Evolutionary conservation across 2,113 vertebrate genomes (phyloP), one percentile per base, ranked within the genome.

Genomic region (Meles meles): DNA sequence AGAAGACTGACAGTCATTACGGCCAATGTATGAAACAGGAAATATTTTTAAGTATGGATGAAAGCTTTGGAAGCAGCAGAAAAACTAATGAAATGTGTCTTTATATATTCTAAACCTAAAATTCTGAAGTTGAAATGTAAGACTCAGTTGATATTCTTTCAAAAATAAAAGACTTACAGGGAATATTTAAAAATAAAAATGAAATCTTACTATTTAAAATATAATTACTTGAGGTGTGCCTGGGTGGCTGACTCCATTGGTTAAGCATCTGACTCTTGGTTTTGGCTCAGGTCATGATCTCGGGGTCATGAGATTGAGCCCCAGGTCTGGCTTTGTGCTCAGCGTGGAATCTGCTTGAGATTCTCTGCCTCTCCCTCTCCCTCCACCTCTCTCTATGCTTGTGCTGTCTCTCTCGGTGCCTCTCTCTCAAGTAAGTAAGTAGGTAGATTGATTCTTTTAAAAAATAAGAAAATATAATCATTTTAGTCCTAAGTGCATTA

Each of bases 181-280:
- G 39, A 95, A 10, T 83, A 47, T 87, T 97, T 96, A 88, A 88
- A 97, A 94, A 71, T 89, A 90, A 67, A 92, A 90, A 15, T 92
- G 47, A 71, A 74, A 93, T 76, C 17, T 86, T 82, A 83, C 37
- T 27, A 57, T 77, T 94, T 98, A 92, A 96, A 91, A 89, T 90
- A 83, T 63, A 95, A 84, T 90, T 59, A 23, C 79, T 95, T 93
- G 84, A 96, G 39, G 52, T 34, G 17, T n/a, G 17, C 17, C 67
- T 69, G 67, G 17, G 34, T 37, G 67, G 67, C 34, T n/a, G 7
- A 8, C 67, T 69, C 34, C 17, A n/a, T 37, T 4, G 4, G 67
- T 37, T 69, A 20, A 69, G 67, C 67, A n/a, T 69, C 34, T 20
- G 67, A 69, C 67, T n/a, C 34, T 69, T 69, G 67, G 67, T 69